Conservation (phyloP, 2,888 invertebrate genomes). For the Eristalinus sepulchralis region DNA sequence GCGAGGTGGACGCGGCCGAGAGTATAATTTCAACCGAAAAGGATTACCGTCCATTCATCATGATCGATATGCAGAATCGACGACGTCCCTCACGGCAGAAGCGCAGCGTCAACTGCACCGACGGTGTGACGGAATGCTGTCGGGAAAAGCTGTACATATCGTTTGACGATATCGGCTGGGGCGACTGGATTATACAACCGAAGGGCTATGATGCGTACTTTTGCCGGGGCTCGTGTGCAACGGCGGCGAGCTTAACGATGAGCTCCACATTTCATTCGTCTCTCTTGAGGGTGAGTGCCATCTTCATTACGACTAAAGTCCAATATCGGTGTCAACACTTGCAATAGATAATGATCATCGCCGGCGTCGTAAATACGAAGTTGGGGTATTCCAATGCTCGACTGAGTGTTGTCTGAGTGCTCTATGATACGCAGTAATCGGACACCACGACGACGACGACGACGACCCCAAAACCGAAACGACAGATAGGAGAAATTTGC, state of each 20-base stretch:
- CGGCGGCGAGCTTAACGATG: slow-evolving; percentile 86
- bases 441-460: background rate
- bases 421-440: slow-evolving; percentile 16
- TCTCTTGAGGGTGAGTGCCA: slow-evolving; percentile 86
- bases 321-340: background rate
- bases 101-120: slow-evolving; percentile 86
- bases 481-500: background rate
- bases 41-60: slow-evolving; percentile 88
- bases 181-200: slow-evolving; percentile 92
- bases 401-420: background rate
- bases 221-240: slow-evolving; percentile 90
- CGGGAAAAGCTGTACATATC: slow-evolving; percentile 91
- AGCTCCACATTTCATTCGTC: slow-evolving; percentile 86
- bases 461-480: slow-evolving; percentile 25
- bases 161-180: slow-evolving; percentile 93
- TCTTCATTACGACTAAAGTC: background rate
- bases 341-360: background rate
- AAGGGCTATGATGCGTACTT: slow-evolving; percentile 93
- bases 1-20: slow-evolving; percentile 84
- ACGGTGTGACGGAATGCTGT: slow-evolving; percentile 89
- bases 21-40: slow-evolving; percentile 86
- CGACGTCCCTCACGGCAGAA: slow-evolving; percentile 83
- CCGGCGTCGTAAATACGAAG: background rate
- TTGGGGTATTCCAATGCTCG: background rate
- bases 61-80: slow-evolving; percentile 89